These are phyloP conservation scores for Micronycteris hirsuta DNA, from an alignment of 2,113 vertebrate genomes.

Conservation along the genomic window DNA sequence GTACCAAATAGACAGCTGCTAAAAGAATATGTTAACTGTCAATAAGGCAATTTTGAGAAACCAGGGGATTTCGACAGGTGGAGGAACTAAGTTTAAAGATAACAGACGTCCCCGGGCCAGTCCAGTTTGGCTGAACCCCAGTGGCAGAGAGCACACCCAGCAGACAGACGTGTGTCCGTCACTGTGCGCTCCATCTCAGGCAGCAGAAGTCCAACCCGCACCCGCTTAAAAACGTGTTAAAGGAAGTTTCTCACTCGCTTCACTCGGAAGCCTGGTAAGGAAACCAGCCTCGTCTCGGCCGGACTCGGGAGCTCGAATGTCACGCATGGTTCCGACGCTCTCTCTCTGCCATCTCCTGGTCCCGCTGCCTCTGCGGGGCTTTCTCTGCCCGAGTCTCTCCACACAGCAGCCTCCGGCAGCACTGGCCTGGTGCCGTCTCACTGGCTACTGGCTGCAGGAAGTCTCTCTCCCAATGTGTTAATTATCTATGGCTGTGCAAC, in stretches of 20 bases:
- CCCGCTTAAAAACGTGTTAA: background rate
- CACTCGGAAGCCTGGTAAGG: background rate
- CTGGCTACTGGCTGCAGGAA: background rate
- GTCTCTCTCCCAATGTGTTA: background rate
- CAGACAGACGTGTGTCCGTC: background rate
- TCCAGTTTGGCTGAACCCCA: background rate
- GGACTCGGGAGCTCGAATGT: background rate
- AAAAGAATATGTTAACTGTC: background rate
- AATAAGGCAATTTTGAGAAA: background rate
- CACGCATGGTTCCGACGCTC: background rate
- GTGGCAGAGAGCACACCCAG: background rate
- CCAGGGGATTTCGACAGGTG: background rate
- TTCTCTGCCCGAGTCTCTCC: background rate
- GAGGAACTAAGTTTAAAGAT: background rate
- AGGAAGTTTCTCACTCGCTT: background rate
- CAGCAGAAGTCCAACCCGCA: background rate
- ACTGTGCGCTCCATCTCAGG: background rate
- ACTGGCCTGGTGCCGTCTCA: background rate
- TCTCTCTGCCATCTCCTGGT: background rate
- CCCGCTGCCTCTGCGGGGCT: background rate
- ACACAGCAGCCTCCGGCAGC: too few relatives aligned
- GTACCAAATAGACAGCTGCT: background rate
- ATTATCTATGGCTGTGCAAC: background rate
- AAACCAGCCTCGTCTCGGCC: background rate
- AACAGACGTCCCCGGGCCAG: background rate